Evolutionary conservation across 2,888 invertebrate species (phyloP), one percentile per base, ranked within the genome.

Genomic region (Meteorus cinctellus): DNA sequence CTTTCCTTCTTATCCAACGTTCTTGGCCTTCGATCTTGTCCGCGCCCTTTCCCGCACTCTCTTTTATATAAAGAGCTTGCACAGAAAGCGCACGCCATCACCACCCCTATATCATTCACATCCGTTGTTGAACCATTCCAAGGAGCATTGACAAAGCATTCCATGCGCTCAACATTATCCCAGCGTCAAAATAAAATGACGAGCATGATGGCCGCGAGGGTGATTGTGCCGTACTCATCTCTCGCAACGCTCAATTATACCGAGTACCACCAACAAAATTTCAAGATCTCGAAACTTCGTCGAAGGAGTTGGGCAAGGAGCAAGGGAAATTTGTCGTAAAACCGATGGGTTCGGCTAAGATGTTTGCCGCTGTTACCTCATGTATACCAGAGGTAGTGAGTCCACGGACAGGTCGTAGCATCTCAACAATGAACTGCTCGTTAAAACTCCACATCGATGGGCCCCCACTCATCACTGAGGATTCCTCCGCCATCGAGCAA

Each of bases 231-330:
- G 19, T 6, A 27, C 51, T 77, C 41, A n/a, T 68, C 72, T 75
- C 72, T 75, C 74, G 65, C 74, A 73, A 75, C 72, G 81, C 81
- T 84, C 85, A 85, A 86, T 86, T 86, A 85, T 84, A 80, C 74
- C 78, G 76, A 82, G 81, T 79, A 73, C 75, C 68, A 29, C 68
- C 72, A 60, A 73, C 65, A 75, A 78, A 24, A 74, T 79, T 79
- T 80, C 77, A 78, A 82, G 80, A 80, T 79, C 78, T 75, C 66
- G 72, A 82, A 81, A 79, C 77, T 79, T 74, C 29, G 24, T 71
- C 77, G n/a, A 24, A 60, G 66, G 36, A 29, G 51, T 24, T 71
- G 70, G 55, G 0, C 55, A 55, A 55, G 2, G 55, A 55, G 5
- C 62, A 66, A 27, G 59, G 36, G 31, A 66, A 51, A 76, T 77